Conservation (phyloP, 2,888 invertebrate genomes). For the Hirudinaria manillensis region DNA sequence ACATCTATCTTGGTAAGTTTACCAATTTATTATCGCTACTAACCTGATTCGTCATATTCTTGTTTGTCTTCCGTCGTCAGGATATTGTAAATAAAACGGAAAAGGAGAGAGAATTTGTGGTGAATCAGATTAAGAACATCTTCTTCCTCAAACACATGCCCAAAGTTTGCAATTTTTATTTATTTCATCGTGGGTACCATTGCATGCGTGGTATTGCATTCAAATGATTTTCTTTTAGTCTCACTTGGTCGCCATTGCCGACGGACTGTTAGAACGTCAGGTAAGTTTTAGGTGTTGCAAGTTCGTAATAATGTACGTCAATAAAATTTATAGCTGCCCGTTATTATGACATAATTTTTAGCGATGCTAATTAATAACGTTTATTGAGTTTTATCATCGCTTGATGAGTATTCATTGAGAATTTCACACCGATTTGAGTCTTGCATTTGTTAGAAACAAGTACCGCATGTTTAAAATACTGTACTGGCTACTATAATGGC, state of each 20-base stretch:
- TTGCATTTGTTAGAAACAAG: no score
- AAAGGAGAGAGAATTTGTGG: constrained; percentile 11
- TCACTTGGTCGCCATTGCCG: constrained; percentile 20
- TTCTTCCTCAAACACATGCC: constrained; percentile 31
- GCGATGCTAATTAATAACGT: no score
- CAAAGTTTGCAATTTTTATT: neutral
- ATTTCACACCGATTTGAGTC: no score
- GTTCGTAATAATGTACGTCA: no score
- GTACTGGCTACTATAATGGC: no score
- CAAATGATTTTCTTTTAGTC: neutral
- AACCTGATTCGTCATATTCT: neutral
- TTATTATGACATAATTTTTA: no score
- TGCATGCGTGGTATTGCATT: neutral
- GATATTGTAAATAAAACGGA: constrained; percentile 15
- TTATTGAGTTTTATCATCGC: no score
- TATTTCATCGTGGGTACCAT: neutral
- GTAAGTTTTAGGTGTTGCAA: neutral
- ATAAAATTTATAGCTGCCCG: no score
- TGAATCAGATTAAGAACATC: constrained; percentile 27
- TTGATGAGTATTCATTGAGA: no score
- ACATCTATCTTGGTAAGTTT: neutral
- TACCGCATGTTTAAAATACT: no score
- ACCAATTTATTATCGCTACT: neutral
- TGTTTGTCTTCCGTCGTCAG: neutral
- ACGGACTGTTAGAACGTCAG: constrained; percentile 14